Conservation (phyloP, 2,888 invertebrate genomes). For the Chironomus riparius region DNA sequence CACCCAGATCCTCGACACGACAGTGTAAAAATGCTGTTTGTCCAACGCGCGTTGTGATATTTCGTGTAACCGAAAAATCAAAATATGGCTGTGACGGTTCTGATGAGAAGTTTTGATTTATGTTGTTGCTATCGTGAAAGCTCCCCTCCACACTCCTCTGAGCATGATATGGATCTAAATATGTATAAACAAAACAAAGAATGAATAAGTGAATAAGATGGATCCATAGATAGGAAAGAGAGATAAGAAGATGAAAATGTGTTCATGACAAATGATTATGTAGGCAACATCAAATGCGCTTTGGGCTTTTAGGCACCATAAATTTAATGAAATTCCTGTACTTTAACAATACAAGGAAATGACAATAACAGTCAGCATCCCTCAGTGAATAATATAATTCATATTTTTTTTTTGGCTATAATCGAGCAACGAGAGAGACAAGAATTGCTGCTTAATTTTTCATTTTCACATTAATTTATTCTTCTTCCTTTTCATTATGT, state of each 20-base stretch:
- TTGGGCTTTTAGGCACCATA: background rate
- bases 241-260: background rate
- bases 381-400: too few species aligned
- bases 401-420: too few species aligned
- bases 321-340: background rate
- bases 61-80: constrained; percentile 74
- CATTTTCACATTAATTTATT: background rate
- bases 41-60: constrained; percentile 77
- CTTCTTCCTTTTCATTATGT: background rate
- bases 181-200: too few species aligned
- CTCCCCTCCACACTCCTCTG: background rate
- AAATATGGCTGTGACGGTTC: constrained; percentile 56
- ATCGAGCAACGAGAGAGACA: background rate
- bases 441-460: background rate
- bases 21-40: constrained; percentile 84
- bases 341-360: background rate
- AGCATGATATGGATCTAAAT: constrained; percentile 18
- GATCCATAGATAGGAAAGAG: background rate
- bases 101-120: constrained; percentile 20
- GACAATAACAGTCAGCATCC: too few species aligned
- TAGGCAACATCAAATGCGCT: background rate
- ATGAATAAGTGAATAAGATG: too few species aligned
- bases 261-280: constrained; percentile 3
- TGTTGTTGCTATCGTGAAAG: constrained; percentile 25
- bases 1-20: constrained; percentile 76